Conservation (phyloP, 2,797 vertebrate species). For the Helicolenus hilgendorfi region DNA sequence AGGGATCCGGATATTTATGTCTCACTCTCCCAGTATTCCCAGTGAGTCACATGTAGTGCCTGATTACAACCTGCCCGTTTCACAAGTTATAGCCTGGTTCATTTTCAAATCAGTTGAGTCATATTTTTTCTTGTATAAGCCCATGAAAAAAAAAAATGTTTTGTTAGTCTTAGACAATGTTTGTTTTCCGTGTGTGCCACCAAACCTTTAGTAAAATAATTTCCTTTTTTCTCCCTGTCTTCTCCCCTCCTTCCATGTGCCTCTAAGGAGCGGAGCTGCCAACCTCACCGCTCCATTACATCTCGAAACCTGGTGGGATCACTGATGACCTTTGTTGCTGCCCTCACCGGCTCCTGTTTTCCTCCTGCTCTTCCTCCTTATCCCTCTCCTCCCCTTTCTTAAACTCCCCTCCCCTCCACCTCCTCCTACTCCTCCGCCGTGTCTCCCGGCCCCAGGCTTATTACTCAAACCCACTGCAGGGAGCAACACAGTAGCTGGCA, state of each 20-base stretch:
- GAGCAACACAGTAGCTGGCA: conserved; percentile 80
- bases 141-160: not conserved
- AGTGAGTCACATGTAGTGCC: conserved; percentile 3
- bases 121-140: not conserved
- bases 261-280: conserved; percentile 37
- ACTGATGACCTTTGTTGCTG: conserved; percentile 71
- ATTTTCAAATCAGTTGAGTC: not conserved
- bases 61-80: not conserved
- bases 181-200: not conserved
- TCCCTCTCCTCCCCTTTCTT: conserved; percentile 70
- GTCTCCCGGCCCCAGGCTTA: conserved; percentile 65
- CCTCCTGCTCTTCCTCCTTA: conserved; percentile 39
- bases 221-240: not conserved
- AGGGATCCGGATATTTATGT: conserved; percentile 30
- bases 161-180: not conserved
- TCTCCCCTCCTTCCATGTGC: conserved; percentile 40
- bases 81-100: not conserved
- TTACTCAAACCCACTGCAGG: conserved; percentile 73
- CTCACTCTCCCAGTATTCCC: conserved; percentile 5
- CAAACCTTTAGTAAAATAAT: not conserved
- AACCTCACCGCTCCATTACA: conserved; percentile 38
- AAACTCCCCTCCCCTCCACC: conserved; percentile 49
- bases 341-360: conserved; percentile 47
- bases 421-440: conserved; percentile 44
- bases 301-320: conserved; percentile 68